phyloP scores from a whole-genome alignment of 2,797 vertebrate genomes.

The Cryptoprocta ferox region DNA sequence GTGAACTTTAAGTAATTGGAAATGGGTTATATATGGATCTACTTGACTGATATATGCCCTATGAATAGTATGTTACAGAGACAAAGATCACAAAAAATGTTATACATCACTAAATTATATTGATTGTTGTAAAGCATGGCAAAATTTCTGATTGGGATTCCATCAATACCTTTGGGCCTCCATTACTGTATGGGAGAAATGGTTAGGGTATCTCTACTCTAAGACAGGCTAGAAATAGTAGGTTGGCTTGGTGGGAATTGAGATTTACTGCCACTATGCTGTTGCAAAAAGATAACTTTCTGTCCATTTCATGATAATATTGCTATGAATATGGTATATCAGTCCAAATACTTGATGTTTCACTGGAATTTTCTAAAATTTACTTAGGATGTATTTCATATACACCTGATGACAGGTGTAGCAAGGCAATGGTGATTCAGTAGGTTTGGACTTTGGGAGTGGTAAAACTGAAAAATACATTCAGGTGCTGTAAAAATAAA shows the following conservation, averaged over 20 bases:
- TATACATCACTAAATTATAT: neutral
- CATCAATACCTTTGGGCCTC: neutral
- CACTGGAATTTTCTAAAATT: neutral
- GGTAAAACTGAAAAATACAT: constrained; percentile 5
- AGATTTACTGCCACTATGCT: neutral
- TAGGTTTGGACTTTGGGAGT: neutral
- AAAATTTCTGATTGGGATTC: neutral
- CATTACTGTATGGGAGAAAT: neutral
- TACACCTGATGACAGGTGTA: neutral
- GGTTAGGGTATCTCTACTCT: neutral
- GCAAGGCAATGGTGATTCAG: neutral
- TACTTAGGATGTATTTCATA: neutral
- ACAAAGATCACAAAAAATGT: neutral
- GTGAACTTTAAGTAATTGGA: neutral
- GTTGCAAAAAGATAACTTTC: neutral
- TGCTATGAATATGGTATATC: neutral
- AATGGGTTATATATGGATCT: neutral
- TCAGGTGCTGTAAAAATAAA: neutral
- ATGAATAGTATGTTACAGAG: neutral
- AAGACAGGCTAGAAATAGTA: neutral
- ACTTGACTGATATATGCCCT: neutral
- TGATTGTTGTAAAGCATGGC: neutral
- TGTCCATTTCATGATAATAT: neutral
- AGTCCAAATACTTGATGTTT: neutral
- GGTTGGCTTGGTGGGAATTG: neutral